Conservation (phyloP, 2,113 vertebrate genomes). For the Acinonyx jubatus region DNA sequence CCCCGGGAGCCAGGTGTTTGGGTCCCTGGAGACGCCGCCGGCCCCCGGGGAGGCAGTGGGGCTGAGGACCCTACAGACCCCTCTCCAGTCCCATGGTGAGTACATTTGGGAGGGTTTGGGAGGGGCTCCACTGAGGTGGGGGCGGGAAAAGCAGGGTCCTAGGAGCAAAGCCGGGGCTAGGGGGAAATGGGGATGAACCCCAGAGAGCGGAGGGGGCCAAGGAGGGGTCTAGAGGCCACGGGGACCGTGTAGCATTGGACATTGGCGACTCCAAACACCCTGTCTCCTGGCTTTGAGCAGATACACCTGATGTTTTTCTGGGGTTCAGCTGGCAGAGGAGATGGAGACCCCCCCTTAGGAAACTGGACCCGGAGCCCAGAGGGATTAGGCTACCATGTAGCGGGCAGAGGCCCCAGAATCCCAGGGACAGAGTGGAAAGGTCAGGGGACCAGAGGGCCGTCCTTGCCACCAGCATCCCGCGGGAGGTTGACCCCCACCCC, state of each 20-base stretch:
- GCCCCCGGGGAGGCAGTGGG: conserved; percentile 57
- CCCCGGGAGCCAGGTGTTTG: conserved; percentile 80
- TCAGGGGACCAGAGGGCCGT: background rate
- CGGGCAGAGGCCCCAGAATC: background rate
- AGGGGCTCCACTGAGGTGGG: conserved; percentile 9
- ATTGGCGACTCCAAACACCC: background rate
- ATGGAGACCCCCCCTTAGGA: conserved; percentile 31
- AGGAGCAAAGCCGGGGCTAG: background rate
- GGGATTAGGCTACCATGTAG: background rate
- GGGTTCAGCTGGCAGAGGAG: conserved; percentile 34
- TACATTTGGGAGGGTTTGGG: conserved; percentile 32
- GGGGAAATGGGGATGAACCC: conserved; percentile 3
- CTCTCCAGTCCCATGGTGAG: conserved; percentile 71
- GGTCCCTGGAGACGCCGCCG: conserved; percentile 71
- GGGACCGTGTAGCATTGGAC: background rate
- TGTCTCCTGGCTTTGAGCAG: conserved; percentile 6
- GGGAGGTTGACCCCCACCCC: background rate
- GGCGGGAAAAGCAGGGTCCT: conserved; percentile 9
- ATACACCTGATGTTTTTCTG: conserved; percentile 58
- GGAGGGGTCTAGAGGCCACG: conserved; percentile 47
- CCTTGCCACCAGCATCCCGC: background rate
- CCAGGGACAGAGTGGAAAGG: background rate
- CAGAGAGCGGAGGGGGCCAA: background rate
- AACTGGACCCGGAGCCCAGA: background rate
- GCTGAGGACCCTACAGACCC: conserved; percentile 63